Evolutionary conservation across 1,140 invertebrate species (phyloP), one percentile per base, ranked within the genome.

Genomic region (Drosophila ohnishii): DNA sequence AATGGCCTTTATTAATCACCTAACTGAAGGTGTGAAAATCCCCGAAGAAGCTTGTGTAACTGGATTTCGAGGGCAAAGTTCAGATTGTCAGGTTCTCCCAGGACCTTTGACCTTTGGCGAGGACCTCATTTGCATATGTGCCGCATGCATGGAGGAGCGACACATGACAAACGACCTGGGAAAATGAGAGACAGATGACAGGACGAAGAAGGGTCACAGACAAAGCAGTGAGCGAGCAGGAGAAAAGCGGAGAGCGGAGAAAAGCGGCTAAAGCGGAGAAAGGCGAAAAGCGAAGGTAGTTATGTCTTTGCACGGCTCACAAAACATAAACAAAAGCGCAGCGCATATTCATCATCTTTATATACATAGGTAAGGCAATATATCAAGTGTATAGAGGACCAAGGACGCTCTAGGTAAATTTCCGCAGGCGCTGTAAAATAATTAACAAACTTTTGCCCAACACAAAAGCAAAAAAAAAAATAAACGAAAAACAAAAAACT

Each of bases 321-420:
- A 57, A 53, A 81, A 61, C 53, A 65, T 73, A 69, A 74, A 80
- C 72, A 81, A 72, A 59, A 75, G 63, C 71, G 45, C 76, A 34
- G 62, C 42, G 40, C 45, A 37, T 42, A 40, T 58, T 56, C 57
- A 66, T 62, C 56, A 66, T 55, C 37, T 56, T 45, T 53, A 45
- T 55, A 55, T 40, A 40, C 47, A 30, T 62, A 55, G 48, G 60
- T n/a, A 22, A 19, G 60, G 60, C 60, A 55, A 62, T 55, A 51
- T 42, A 70, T 56, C 50, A 64, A 39, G 61, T 65, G 50, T 47
- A 47, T 65, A 25, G 32, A 53, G 42, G 62, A 44, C 66, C 66
- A 75, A 63, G 64, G 47, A 76, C 53, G 30, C 56, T 39, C 30
- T 77, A 70, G 55, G 64, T 71, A 59, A 78, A 78, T 62, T 63